Evolutionary conservation across 2,113 vertebrate species (phyloP), one percentile per base, ranked within the genome.

Genomic region (Circaetus cinerascens): DNA sequence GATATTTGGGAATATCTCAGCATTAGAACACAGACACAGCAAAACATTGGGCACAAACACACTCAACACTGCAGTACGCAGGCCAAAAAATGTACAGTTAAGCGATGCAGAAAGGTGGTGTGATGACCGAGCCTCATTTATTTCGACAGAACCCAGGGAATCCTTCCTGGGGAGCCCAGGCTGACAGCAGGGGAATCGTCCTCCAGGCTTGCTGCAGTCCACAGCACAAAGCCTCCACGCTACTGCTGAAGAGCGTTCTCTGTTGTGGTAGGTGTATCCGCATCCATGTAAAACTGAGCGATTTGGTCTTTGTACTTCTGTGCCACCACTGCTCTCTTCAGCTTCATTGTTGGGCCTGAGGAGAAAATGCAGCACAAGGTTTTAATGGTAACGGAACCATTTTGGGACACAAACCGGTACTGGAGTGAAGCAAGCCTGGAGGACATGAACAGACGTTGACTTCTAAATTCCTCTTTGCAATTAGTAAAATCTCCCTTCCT

Each of bases 341-440:
- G 96, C 97, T 99, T 99, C 98, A 99, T 98, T 1, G 99, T 99
- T 1, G 99, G 99, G 36, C 99, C 99, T 99, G 90, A 1, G 5
- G 40, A 10, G 40, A 26, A 43, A 10, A 2, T 0, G 51, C 29
- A 67, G 71, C 21, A 13, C 0, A 0, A 30, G 34, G 63, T 1
- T 88, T 34, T 3, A 38, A 0, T 0, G 21, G 57, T 7, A 53
- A 36, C 2, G 2, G 56, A 5, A 3, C 3, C 13, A 0, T 12
- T 0, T 8, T 1, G 73, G 17, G 55, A 21, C 73, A 34, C 7
- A 12, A 5, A 21, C 0, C 15, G 1, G 2, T 3, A 1, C 1
- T 1, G 4, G 76, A 43, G 27, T 7, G 21, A n/a, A 48, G 59
- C 13, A 7, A 50, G 45, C 18, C 45, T 18, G 45, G 21, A 23